These are phyloP conservation scores for Parapsyche elsis DNA, from an alignment of 1,140 invertebrate species.

Conservation along the genomic window DNA sequence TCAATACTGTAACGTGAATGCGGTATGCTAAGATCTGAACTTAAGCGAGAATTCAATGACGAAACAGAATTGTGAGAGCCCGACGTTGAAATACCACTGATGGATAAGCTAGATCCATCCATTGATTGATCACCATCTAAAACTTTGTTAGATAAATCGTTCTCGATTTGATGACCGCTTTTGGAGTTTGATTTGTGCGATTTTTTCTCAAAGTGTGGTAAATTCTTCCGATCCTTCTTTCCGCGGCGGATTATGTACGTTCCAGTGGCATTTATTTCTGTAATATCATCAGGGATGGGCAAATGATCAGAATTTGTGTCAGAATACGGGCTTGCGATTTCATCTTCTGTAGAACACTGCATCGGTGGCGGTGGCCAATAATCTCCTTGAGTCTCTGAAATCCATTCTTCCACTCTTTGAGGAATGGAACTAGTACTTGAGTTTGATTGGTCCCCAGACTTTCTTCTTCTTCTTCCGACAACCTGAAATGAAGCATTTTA, in stretches of 20 bases:
- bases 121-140: conserved; percentile 64
- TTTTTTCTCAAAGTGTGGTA: conserved; percentile 65
- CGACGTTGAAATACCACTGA: conserved; percentile 63
- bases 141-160: conserved; percentile 43
- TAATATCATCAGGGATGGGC: conserved; percentile 63
- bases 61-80: conserved; percentile 65
- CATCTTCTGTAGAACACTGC: conserved; percentile 73
- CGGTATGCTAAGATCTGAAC: conserved; percentile 70
- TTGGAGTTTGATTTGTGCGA: conserved; percentile 54
- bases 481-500: conserved; percentile 61
- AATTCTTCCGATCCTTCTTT: conserved; percentile 66
- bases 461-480: conserved; percentile 70
- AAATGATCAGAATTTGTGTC: conserved; percentile 70
- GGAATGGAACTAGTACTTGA: conserved; percentile 73
- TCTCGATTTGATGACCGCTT: conserved; percentile 53
- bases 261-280: conserved; percentile 73
- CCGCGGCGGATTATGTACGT: conserved; percentile 80
- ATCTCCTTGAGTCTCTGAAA: conserved; percentile 61
- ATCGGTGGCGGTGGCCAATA: conserved; percentile 75
- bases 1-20: conserved; percentile 69
- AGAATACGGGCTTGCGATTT: conserved; percentile 74
- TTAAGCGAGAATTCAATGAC: conserved; percentile 70
- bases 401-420: conserved; percentile 63
- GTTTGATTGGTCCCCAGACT: conserved; percentile 69
- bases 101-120: conserved; percentile 66